Conservation (phyloP, 2,797 vertebrate species). For the Sarcoramphus papa region DNA sequence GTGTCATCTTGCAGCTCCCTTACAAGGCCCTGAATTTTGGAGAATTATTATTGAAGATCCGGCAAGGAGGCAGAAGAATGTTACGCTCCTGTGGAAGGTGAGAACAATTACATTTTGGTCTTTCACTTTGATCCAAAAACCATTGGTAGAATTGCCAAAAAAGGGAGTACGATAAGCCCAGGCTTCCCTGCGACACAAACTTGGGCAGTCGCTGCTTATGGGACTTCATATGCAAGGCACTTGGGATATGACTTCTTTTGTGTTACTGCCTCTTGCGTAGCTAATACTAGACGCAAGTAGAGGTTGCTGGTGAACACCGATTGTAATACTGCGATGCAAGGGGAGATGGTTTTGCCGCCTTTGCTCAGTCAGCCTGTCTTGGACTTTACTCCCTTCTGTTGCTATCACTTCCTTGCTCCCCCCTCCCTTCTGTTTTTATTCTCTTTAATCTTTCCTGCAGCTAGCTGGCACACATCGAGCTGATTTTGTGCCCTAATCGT, state of each 20-base stretch:
- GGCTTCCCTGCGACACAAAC: not conserved
- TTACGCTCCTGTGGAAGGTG: slow-evolving; percentile 91
- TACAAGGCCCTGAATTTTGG: slow-evolving; percentile 91
- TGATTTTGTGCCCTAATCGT: not conserved
- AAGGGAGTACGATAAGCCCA: rapidly evolving
- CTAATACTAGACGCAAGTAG: not conserved
- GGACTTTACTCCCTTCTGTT: not conserved
- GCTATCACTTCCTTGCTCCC: not conserved
- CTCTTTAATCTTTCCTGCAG: not conserved
- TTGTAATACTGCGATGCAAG: not conserved
- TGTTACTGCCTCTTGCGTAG: not conserved
- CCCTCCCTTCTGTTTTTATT: not conserved
- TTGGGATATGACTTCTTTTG: not conserved
- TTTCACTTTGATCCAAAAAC: not conserved
- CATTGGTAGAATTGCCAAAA: not conserved
- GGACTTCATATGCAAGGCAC: not conserved
- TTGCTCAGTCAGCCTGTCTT: not conserved
- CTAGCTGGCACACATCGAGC: not conserved
- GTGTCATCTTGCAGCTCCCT: slow-evolving; percentile 77
- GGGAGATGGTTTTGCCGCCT: not conserved
- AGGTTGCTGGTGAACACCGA: not conserved
- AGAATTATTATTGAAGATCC: slow-evolving; percentile 76
- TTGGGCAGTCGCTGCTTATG: not conserved
- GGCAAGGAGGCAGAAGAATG: slow-evolving; percentile 73
- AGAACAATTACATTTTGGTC: not conserved